A percentile compares a stretch with the other conserved stretches of the same genome.
phyloP scores from a whole-genome alignment of 2,113 vertebrate species.

The Lanius collurio region DNA sequence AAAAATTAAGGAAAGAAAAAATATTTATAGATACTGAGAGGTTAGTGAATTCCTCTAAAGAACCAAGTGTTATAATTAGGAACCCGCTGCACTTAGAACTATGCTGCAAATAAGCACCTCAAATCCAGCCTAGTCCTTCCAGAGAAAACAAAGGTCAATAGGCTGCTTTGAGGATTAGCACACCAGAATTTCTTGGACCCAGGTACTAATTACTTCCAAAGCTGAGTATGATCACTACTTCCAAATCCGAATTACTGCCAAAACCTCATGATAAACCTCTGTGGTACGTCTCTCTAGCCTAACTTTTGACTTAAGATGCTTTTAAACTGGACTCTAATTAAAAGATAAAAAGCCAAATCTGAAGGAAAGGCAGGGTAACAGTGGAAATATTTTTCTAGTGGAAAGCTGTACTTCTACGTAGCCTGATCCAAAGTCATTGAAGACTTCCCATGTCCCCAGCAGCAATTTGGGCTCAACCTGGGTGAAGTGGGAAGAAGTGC shows the following conservation, averaged over 20 bases:
- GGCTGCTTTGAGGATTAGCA: constrained; percentile 46
- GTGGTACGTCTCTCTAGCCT: background rate
- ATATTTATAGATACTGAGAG: constrained; percentile 45
- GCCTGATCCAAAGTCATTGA: background rate
- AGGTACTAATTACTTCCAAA: constrained; percentile 47
- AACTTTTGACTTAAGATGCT: background rate
- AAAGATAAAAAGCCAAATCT: background rate
- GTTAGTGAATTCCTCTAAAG: constrained; percentile 49
- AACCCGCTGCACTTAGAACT: constrained; percentile 24
- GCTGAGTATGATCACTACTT: constrained; percentile 2
- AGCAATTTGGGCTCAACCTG: background rate
- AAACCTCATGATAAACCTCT: constrained; percentile 23
- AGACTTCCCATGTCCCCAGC: background rate
- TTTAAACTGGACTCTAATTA: background rate
- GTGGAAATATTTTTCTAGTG: background rate
- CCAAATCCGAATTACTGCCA: constrained; percentile 1
- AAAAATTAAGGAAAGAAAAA: constrained; percentile 14
- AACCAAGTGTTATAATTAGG: constrained; percentile 52
- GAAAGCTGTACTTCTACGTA: background rate
- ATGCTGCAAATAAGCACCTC: constrained; percentile 55
- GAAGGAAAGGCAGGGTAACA: background rate
- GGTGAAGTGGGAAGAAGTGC: background rate
- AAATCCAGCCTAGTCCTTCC: constrained; percentile 33
- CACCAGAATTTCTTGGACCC: constrained; percentile 49
- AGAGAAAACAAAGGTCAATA: constrained; percentile 52